Percentiles rank a stretch among this genome's conserved stretches.
These are phyloP conservation scores for Mustela erminea DNA, from an alignment of 2,797 vertebrate genomes.

Conservation along the genomic window DNA sequence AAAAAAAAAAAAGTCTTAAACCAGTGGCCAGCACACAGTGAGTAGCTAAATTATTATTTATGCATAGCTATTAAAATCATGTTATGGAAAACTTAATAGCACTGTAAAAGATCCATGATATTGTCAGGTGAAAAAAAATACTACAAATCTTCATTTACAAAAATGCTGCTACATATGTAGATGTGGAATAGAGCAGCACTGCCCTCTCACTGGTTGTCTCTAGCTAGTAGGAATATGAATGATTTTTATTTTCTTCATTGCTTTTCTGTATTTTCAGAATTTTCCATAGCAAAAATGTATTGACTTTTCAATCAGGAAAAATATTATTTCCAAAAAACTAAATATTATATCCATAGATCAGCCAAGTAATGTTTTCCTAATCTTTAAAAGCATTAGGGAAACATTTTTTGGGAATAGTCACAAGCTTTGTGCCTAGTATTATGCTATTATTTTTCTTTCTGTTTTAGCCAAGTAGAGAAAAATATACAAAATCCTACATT, in stretches of 20 bases:
- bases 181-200: neutral
- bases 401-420: neutral
- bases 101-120: neutral
- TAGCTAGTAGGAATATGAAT: neutral
- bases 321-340: conserved; percentile 30
- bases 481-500: neutral
- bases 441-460: conserved; percentile 37
- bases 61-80: conserved; percentile 16
- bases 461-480: neutral
- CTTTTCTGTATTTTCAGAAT: conserved; percentile 33
- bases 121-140: neutral
- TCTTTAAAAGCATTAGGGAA: conserved; percentile 34
- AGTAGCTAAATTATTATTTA: neutral
- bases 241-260: conserved; percentile 25
- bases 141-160: conserved; percentile 36
- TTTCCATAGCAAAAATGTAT: conserved; percentile 9
- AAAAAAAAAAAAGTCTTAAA: neutral
- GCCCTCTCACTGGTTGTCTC: neutral
- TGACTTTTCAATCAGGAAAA: conserved; percentile 1
- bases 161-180: neutral
- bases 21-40: neutral
- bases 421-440: neutral
- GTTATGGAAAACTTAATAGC: neutral
- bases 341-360: neutral
- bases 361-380: neutral